Percentiles rank a stretch among this genome's conserved stretches.
Evolutionary conservation across 2,113 vertebrate species (phyloP).

Genomic region (Mustela lutreola): DNA sequence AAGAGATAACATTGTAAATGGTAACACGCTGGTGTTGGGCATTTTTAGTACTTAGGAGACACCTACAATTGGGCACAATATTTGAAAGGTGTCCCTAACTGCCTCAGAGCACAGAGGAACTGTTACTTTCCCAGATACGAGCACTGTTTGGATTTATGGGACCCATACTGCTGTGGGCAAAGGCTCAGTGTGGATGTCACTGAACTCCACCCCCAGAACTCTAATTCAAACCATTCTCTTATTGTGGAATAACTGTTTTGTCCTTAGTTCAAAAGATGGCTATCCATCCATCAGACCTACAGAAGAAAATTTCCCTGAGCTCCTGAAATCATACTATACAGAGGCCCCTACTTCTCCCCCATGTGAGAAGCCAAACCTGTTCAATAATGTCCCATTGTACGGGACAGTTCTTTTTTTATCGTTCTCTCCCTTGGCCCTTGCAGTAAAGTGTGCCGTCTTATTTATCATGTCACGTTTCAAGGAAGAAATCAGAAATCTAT

Average conservation of each 20-base stretch:
- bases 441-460: constrained; percentile 32
- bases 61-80: background rate
- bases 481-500: constrained; percentile 82
- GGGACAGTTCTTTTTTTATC: background rate
- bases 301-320: background rate
- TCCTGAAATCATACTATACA: background rate
- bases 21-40: background rate
- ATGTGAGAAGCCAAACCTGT: background rate
- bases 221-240: constrained; percentile 33
- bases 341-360: background rate
- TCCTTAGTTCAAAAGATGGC: background rate
- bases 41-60: background rate
- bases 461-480: constrained; percentile 77
- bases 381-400: background rate
- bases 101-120: background rate
- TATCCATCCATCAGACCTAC: background rate
- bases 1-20: background rate
- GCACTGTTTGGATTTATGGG: background rate
- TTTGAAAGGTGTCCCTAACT: background rate
- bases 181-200: background rate
- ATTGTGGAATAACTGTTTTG: background rate
- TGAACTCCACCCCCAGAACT: background rate
- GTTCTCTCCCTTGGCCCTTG: background rate
- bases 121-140: background rate
- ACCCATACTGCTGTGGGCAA: background rate